Base-by-base conservation (phyloP, 1,140 invertebrate species). In the Drosophila bifasciata region DNA sequence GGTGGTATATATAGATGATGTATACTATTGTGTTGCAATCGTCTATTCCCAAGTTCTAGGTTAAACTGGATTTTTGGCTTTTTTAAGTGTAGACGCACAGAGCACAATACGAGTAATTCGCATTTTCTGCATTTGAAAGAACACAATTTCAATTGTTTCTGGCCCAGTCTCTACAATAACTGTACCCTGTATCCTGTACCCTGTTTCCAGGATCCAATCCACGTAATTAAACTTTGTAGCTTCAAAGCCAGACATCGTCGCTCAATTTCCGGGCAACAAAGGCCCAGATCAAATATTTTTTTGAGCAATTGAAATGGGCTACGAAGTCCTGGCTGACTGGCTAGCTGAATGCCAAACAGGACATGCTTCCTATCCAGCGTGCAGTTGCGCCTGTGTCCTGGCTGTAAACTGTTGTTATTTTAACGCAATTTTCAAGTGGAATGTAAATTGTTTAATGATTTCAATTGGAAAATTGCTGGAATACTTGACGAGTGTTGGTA, bases 391-490 rank as follows among this genome's bases (percentile, higher is more conserved):
- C 71, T 60, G 57, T 68, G 60, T 67, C 71, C 76, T 75, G 63
- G 58, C 73, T 83, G 84, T 85, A 89, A 89, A 80, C 85, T 85
- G 80, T 89, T 89, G 85, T 86, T 86, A 86, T 86, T 86, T 89
- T 85, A 89, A 89, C 85, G 85, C 85, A 89, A 89, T 89, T 89
- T 89, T 89, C 85, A 89, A 89, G 85, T 89, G 85, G 85, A 85
- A 89, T 89, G 85, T 85, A 89, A 89, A 89, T 89, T 89, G 86
- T 89, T 89, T 89, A 89, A 89, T 89, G 86, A 89, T 89, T 89
- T 89, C 86, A 89, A 89, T 89, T 89, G 85, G 85, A 89, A 89
- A 89, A 89, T 89, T 89, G 85, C 80, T 89, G 77, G 80, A 79
- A 89, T 89, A 81, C 80, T 89, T 78, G 80, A 86, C 76, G 67